Conservation (phyloP, 2,888 invertebrate genomes). For the Abscondita cerata region DNA sequence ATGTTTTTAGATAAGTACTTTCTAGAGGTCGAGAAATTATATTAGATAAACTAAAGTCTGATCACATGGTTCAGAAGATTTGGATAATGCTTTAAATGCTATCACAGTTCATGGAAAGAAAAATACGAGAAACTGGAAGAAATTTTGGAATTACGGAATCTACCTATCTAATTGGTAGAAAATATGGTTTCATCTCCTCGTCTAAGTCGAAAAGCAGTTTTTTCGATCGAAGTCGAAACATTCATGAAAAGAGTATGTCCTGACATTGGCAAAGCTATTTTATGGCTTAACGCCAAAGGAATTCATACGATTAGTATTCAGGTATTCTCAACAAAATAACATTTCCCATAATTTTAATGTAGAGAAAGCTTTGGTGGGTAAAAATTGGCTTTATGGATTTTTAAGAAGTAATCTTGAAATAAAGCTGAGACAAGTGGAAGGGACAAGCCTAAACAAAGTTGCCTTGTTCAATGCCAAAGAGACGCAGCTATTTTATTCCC, state of each 20-base stretch:
- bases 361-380: too few relatives aligned
- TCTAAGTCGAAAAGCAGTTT: constrained; percentile 32
- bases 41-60: background rate
- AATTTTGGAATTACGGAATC: background rate
- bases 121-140: background rate
- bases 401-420: too few relatives aligned
- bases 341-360: constrained; percentile 42
- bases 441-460: too few relatives aligned
- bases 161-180: background rate
- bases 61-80: background rate
- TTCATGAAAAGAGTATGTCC: constrained; percentile 31
- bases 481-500: too few relatives aligned
- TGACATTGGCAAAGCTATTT: constrained; percentile 30
- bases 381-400: too few relatives aligned
- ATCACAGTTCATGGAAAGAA: background rate
- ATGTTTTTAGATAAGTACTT: too few relatives aligned
- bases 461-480: too few relatives aligned
- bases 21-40: background rate
- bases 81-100: background rate
- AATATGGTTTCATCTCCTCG: background rate
- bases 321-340: constrained; percentile 34
- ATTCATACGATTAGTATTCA: constrained; percentile 26
- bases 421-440: too few relatives aligned
- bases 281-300: constrained; percentile 28
- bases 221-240: constrained; percentile 33